Evolutionary conservation across 2,888 invertebrate genomes (phyloP).

Genomic region (Phengaris arion): DNA sequence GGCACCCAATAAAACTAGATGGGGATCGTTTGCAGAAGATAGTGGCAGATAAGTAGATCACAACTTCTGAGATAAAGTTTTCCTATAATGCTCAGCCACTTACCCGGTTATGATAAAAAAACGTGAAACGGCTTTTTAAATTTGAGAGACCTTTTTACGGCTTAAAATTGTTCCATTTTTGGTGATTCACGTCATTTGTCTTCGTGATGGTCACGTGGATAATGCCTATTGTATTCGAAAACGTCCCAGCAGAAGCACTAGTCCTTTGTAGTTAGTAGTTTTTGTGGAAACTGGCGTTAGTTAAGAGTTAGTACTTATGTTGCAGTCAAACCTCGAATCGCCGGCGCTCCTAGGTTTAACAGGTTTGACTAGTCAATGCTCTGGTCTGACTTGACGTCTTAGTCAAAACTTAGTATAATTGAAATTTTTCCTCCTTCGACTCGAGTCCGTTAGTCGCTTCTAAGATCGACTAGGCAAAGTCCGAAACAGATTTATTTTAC

Average conservation of each 20-base stretch:
- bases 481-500: too few species aligned
- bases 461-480: too few species aligned
- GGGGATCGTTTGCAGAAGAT: background rate
- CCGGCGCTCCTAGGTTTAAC: too few species aligned
- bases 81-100: background rate
- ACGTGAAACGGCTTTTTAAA: background rate
- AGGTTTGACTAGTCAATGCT: too few species aligned
- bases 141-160: slow-evolving; percentile 6
- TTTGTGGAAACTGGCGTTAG: background rate
- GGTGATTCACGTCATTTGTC: background rate
- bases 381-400: too few species aligned
- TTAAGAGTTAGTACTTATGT: too few species aligned
- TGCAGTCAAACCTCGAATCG: too few species aligned
- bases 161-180: background rate
- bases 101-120: slow-evolving; percentile 6
- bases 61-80: slow-evolving; percentile 4
- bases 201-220: background rate
- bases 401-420: too few species aligned
- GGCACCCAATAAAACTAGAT: slow-evolving; percentile 16
- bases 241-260: background rate
- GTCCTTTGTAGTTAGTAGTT: background rate
- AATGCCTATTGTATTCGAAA: background rate
- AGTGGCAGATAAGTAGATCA: slow-evolving; percentile 10
- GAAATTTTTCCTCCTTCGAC: too few species aligned
- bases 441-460: too few species aligned